A percentile compares a stretch with the other conserved stretches of the same genome.
These are phyloP conservation scores for Tipula vernalis DNA, from an alignment of 2,888 invertebrate genomes.

Conservation along the genomic window DNA sequence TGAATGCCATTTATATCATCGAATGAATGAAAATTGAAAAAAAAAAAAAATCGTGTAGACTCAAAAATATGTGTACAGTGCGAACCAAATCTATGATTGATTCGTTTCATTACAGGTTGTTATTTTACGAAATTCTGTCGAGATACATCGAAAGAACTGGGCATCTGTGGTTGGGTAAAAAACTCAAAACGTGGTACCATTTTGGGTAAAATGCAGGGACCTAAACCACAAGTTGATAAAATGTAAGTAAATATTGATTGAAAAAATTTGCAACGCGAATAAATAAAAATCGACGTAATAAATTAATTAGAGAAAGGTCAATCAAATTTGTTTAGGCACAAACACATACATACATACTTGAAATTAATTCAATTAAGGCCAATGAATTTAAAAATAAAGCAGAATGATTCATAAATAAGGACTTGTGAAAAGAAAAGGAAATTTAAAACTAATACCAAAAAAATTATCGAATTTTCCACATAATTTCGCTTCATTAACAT, in stretches of 20 bases:
- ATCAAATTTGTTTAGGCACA: not conserved
- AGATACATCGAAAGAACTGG: constrained; percentile 59
- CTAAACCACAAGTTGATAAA: constrained; percentile 60
- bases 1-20: not conserved
- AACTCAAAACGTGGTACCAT: constrained; percentile 81
- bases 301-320: not conserved
- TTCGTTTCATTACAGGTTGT: constrained; percentile 45
- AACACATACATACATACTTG: not conserved
- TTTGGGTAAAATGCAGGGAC: constrained; percentile 79
- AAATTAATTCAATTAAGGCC: not conserved
- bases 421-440: not conserved
- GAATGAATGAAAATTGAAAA: not conserved
- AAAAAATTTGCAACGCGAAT: not conserved
- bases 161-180: constrained; percentile 83
- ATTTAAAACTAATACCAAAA: not conserved
- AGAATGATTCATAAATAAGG: not conserved
- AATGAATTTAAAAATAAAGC: not conserved
- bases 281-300: not conserved
- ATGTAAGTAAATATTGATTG: constrained; percentile 49
- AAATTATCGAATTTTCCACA: not conserved
- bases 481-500: not conserved
- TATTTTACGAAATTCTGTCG: constrained; percentile 82
- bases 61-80: not conserved
- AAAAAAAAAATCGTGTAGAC: not conserved
- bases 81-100: not conserved